Percentiles rank a stretch among this genome's conserved stretches.
Conservation (phyloP, 1,140 invertebrate genomes). For the Tenebrio molitor region DNA sequence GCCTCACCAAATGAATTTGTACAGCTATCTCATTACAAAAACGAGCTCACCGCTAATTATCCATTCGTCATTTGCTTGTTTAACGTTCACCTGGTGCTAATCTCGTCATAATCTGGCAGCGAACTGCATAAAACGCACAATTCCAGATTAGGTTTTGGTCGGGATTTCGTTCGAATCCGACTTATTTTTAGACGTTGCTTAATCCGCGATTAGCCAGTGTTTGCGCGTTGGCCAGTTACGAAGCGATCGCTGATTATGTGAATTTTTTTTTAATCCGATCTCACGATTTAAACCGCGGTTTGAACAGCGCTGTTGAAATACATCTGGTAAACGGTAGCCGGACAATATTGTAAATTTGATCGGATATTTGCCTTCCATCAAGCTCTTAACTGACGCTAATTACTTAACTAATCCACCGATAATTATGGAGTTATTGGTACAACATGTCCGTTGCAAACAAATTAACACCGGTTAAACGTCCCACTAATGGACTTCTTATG, state of each 20-base stretch:
- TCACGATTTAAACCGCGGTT: background rate
- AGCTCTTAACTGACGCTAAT: constrained; percentile 30
- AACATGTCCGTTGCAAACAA: constrained; percentile 32
- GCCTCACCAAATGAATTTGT: too few species aligned
- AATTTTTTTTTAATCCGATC: constrained; percentile 3
- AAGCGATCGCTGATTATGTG: background rate
- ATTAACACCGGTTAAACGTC: constrained; percentile 34
- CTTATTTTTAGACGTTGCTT: too few species aligned
- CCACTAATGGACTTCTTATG: constrained; percentile 29
- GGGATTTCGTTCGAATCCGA: too few species aligned
- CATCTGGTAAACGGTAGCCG: constrained; percentile 33
- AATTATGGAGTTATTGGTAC: constrained; percentile 32
- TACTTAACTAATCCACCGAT: constrained; percentile 33
- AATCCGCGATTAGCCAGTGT: too few species aligned
- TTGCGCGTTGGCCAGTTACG: too few species aligned
- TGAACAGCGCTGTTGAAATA: constrained; percentile 7
- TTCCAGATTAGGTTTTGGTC: too few species aligned
- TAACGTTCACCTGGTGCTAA: too few species aligned
- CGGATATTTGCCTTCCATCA: constrained; percentile 22
- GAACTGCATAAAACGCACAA: too few species aligned
- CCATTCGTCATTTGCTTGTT: too few species aligned
- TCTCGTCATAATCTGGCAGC: too few species aligned
- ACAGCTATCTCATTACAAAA: too few species aligned
- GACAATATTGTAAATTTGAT: constrained; percentile 25
- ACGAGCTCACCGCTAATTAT: too few species aligned